A percentile compares a stretch with the other conserved stretches of the same genome.
Evolutionary conservation across 1,140 invertebrate species (phyloP).

Genomic region (Grapholita molesta): DNA sequence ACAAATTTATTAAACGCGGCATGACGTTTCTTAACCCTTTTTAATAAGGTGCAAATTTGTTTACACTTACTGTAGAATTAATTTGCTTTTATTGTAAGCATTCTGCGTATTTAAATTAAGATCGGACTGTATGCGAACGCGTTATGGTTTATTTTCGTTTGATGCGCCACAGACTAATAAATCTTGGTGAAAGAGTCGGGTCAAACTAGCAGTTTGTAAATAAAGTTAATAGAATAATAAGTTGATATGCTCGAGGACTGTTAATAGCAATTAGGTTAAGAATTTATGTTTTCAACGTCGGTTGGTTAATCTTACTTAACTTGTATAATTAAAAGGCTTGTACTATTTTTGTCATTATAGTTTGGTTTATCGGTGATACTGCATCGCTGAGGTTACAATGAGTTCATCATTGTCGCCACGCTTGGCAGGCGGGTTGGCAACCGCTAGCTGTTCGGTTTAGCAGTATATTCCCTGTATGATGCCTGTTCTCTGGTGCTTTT

Average conservation of each 20-base stretch:
- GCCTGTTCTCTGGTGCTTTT: too few species aligned
- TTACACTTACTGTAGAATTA: not conserved
- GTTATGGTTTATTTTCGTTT: not conserved
- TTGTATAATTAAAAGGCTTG: not conserved
- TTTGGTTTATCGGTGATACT: too few species aligned
- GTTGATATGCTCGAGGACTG: not conserved
- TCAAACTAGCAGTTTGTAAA: conserved; percentile 5
- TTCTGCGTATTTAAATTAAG: not conserved
- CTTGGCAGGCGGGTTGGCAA: too few species aligned
- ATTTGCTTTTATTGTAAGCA: not conserved
- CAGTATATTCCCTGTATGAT: too few species aligned
- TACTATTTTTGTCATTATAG: too few species aligned
- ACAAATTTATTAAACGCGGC: not conserved
- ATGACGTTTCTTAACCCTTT: not conserved
- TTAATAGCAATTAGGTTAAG: not conserved
- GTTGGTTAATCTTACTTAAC: not conserved
- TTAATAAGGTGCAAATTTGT: not conserved
- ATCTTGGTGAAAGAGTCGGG: conserved; percentile 1
- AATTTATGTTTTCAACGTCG: conserved; percentile 1
- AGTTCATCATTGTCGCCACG: too few species aligned
- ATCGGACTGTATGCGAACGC: not conserved
- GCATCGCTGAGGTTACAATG: too few species aligned
- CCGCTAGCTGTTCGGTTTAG: too few species aligned
- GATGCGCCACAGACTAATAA: not conserved
- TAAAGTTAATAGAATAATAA: conserved; percentile 6